These are phyloP conservation scores for Oreortyx pictus DNA, from an alignment of 2,797 vertebrate species.

Conservation along the genomic window DNA sequence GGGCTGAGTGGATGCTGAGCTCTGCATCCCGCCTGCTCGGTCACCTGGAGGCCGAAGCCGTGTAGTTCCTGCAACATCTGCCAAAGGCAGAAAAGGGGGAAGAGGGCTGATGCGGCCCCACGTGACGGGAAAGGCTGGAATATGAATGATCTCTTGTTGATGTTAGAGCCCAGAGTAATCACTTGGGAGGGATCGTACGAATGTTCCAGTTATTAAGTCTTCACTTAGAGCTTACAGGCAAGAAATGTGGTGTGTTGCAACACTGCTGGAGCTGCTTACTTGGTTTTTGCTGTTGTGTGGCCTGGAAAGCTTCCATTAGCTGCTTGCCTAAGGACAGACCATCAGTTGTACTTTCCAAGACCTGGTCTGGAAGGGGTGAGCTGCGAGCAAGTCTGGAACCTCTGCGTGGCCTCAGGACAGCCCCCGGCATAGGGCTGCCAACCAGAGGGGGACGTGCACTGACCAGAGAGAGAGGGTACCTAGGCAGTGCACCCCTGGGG, in stretches of 20 bases:
- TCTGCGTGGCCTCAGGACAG: neutral
- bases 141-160: neutral
- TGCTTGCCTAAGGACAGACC: neutral
- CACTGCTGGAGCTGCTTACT: neutral
- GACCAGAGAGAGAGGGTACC: neutral
- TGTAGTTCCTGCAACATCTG: neutral
- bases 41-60: neutral
- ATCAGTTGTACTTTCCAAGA: neutral
- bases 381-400: neutral
- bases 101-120: neutral
- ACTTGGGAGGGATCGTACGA: neutral
- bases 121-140: neutral
- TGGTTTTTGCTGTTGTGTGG: neutral
- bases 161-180: neutral
- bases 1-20: neutral
- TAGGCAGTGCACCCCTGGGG: neutral
- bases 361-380: neutral
- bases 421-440: fast-evolving
- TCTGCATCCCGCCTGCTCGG: neutral
- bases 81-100: neutral
- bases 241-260: neutral
- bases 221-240: neutral
- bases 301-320: neutral
- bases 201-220: neutral
- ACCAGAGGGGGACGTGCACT: neutral